Percentiles rank a stretch among this genome's conserved stretches.
phyloP scores from a whole-genome alignment of 2,113 vertebrate species.

The Sciurus niger region DNA sequence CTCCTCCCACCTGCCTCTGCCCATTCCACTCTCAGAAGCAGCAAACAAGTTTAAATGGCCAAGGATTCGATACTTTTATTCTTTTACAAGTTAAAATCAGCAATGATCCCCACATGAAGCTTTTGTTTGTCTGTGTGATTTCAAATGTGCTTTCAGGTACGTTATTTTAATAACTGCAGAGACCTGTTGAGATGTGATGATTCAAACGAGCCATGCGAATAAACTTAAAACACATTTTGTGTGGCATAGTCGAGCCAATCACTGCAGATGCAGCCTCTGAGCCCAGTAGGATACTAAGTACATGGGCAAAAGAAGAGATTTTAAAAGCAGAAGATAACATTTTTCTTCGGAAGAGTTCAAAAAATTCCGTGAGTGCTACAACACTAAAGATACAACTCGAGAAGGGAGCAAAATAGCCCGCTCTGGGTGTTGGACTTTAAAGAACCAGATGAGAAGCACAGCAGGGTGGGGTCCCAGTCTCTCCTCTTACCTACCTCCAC shows the following conservation, averaged over 20 bases:
- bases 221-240: not conserved
- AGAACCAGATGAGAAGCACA: not conserved
- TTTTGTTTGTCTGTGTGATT: not conserved
- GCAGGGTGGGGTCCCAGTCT: too few species aligned
- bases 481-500: not conserved
- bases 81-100: not conserved
- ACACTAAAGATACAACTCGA: slow-evolving; percentile 18
- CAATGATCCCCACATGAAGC: not conserved
- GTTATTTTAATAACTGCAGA: not conserved
- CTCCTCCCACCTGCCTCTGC: not conserved
- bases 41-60: not conserved
- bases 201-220: not conserved
- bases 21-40: not conserved
- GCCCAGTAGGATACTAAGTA: not conserved
- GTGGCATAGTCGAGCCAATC: not conserved
- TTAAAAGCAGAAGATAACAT: slow-evolving; percentile 17
- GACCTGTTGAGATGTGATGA: not conserved
- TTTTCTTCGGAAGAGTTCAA: slow-evolving; percentile 3
- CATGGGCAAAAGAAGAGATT: slow-evolving; percentile 13
- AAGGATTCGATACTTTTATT: not conserved
- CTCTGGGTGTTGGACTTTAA: not conserved
- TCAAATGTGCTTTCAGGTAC: not conserved
- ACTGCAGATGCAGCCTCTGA: not conserved
- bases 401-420: not conserved
- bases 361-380: not conserved